Percentiles rank a stretch among this genome's conserved stretches.
Conservation (phyloP, 1,140 invertebrate species). For the Cyclargus thomasi region DNA sequence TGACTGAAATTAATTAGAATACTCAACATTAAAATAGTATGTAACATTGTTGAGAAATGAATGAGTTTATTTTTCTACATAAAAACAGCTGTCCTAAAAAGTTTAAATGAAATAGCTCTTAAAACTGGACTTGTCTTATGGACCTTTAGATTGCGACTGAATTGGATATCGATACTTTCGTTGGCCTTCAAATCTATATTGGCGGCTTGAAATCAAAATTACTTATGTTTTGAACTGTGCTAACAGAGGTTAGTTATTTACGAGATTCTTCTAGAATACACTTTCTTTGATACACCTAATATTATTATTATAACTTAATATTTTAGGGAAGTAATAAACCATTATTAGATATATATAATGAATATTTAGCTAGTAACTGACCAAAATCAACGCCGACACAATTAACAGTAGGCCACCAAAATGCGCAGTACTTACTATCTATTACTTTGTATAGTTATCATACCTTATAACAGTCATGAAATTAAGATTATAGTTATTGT, state of each 20-base stretch:
- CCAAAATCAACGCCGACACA: neutral
- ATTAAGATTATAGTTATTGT: too few relatives aligned
- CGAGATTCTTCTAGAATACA: too few relatives aligned
- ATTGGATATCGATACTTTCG: neutral
- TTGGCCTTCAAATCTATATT: neutral
- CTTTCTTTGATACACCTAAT: too few relatives aligned
- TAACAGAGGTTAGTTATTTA: too few relatives aligned
- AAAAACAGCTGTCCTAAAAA: too few relatives aligned
- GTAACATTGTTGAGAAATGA: neutral
- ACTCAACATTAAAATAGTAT: slow-evolving; percentile 9
- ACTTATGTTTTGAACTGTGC: neutral
- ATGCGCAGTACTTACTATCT: neutral
- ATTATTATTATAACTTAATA: too few relatives aligned
- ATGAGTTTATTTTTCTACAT: too few relatives aligned
- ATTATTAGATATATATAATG: too few relatives aligned
- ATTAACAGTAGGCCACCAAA: neutral
- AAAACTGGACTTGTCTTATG: neutral
- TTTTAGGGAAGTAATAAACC: too few relatives aligned
- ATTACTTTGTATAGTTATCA: too few relatives aligned
- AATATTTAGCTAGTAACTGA: neutral
- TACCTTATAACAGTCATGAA: too few relatives aligned
- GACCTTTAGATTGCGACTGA: neutral
- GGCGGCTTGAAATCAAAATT: neutral
- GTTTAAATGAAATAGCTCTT: neutral
- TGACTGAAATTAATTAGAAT: slow-evolving; percentile 40